These are phyloP conservation scores for Phengaris alcon DNA, from an alignment of 2,888 invertebrate genomes.

Conservation along the genomic window DNA sequence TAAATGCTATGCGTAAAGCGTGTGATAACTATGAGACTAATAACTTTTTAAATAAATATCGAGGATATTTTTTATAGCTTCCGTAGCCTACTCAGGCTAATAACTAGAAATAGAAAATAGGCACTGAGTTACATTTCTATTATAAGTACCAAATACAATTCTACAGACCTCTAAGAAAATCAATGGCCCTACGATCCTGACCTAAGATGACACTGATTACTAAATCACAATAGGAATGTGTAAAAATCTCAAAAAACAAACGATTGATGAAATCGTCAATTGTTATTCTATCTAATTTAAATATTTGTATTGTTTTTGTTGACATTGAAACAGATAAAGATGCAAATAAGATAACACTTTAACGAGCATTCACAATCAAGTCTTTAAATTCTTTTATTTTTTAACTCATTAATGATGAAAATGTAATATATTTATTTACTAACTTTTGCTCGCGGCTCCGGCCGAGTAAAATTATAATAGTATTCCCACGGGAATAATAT, in stretches of 20 bases:
- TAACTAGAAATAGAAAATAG: too few relatives aligned
- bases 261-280: background rate
- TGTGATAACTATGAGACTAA: too few relatives aligned
- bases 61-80: too few relatives aligned
- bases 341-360: background rate
- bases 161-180: background rate
- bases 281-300: constrained; percentile 9
- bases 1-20: too few relatives aligned
- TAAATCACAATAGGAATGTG: background rate
- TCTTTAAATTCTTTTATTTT: background rate
- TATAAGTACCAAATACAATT: background rate
- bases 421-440: background rate
- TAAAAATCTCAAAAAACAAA: constrained; percentile 19
- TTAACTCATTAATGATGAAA: background rate
- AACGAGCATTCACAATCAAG: background rate
- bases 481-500: too few relatives aligned
- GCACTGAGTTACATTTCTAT: background rate
- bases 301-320: constrained; percentile 8
- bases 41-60: too few relatives aligned
- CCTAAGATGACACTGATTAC: background rate
- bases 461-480: too few relatives aligned
- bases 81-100: too few relatives aligned
- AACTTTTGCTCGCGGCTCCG: too few relatives aligned
- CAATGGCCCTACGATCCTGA: background rate
- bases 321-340: constrained; percentile 21